Evolutionary conservation across 1,140 invertebrate genomes (phyloP).

Genomic region (Saccostrea glomerata): DNA sequence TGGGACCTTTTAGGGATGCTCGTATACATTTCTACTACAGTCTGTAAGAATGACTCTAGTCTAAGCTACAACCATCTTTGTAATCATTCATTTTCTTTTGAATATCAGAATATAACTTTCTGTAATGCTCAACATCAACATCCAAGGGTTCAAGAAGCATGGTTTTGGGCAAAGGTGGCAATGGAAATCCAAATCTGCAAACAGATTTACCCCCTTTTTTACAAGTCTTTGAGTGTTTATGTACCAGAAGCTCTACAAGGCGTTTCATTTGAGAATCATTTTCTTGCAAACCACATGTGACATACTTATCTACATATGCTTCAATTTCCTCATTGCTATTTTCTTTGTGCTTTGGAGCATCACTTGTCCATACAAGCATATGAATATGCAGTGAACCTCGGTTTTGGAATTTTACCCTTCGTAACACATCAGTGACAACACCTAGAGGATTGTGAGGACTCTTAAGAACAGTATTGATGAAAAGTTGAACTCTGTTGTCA

Average conservation of each 20-base stretch:
- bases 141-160: constrained; percentile 60
- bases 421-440: constrained; percentile 51
- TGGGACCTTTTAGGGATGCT: constrained; percentile 47
- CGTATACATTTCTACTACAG: constrained; percentile 52
- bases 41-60: constrained; percentile 54
- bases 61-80: constrained; percentile 42
- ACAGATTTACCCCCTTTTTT: constrained; percentile 53
- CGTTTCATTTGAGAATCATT: constrained; percentile 45
- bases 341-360: constrained; percentile 46
- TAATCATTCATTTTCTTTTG: constrained; percentile 45
- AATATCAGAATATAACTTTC: constrained; percentile 44
- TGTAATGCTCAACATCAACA: constrained; percentile 39
- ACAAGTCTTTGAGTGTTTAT: constrained; percentile 62
- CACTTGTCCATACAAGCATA: constrained; percentile 50
- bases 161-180: constrained; percentile 58
- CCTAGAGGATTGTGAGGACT: constrained; percentile 44
- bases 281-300: constrained; percentile 49
- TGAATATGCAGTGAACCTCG: constrained; percentile 56
- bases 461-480: constrained; percentile 52
- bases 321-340: constrained; percentile 34
- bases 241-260: constrained; percentile 54
- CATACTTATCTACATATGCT: constrained; percentile 50
- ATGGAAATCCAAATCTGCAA: constrained; percentile 62
- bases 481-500: constrained; percentile 49
- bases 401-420: constrained; percentile 52